These are phyloP conservation scores for Anthoptus insignis DNA, from an alignment of 2,888 invertebrate species.

Conservation along the genomic window DNA sequence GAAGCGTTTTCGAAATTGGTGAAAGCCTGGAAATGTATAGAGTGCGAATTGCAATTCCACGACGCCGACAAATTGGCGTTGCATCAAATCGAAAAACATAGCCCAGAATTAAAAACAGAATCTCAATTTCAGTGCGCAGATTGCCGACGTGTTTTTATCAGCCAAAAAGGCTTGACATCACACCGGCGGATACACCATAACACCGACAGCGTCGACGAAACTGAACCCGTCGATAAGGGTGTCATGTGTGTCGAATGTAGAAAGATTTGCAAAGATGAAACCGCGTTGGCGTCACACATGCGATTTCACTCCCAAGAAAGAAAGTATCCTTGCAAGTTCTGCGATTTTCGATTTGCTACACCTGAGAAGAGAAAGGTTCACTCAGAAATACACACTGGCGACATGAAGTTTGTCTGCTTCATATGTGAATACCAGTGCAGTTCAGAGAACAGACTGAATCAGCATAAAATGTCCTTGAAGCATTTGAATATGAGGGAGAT, in stretches of 20 bases:
- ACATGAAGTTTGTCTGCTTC: conserved; percentile 81
- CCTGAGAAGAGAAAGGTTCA: conserved; percentile 75
- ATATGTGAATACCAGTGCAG: conserved; percentile 82
- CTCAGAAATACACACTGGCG: conserved; percentile 76
- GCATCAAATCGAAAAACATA: conserved; percentile 75
- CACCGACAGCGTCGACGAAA: conserved; percentile 60
- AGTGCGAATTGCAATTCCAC: conserved; percentile 75
- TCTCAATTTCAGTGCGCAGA: conserved; percentile 74
- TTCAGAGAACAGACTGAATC: conserved; percentile 74
- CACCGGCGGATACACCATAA: conserved; percentile 76
- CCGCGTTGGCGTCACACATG: conserved; percentile 74
- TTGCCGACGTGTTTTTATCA: conserved; percentile 76
- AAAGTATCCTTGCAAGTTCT: conserved; percentile 78
- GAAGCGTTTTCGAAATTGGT: conserved; percentile 77
- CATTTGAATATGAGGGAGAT: conserved; percentile 77
- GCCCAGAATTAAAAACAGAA: conserved; percentile 68
- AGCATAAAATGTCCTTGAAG: conserved; percentile 74
- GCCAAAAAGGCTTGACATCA: conserved; percentile 73
- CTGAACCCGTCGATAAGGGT: conserved; percentile 62
- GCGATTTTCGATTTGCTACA: conserved; percentile 79
- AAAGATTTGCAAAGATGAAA: conserved; percentile 76
- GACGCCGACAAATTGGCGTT: conserved; percentile 77
- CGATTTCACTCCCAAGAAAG: conserved; percentile 74
- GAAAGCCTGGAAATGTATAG: conserved; percentile 83
- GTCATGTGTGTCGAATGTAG: conserved; percentile 79